phyloP scores from a whole-genome alignment of 1,140 invertebrate species.

The Drosophila oshimai region DNA sequence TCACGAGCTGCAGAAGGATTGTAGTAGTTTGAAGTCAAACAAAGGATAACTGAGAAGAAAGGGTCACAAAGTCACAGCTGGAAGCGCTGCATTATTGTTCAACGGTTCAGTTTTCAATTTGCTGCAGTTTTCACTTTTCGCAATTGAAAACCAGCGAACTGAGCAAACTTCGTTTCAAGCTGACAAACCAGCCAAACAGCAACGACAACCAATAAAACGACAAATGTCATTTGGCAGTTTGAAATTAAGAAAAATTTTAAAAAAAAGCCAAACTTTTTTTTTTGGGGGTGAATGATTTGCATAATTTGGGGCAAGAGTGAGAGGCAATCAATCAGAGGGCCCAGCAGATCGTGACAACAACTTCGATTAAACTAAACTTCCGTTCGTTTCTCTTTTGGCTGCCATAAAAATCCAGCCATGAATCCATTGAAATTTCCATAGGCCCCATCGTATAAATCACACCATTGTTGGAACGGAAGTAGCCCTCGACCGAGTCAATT shows the following conservation, averaged over 20 bases:
- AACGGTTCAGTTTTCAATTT: slow-evolving; percentile 62
- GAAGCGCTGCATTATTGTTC: slow-evolving; percentile 29
- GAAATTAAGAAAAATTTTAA: slow-evolving; percentile 60
- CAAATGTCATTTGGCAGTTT: slow-evolving; percentile 61
- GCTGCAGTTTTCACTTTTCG: slow-evolving; percentile 23
- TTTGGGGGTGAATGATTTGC: slow-evolving; percentile 31
- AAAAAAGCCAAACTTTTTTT: slow-evolving; percentile 3
- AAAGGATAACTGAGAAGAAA: slow-evolving; percentile 7
- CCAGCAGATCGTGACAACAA: slow-evolving; percentile 61
- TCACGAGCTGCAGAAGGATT: slow-evolving; percentile 33
- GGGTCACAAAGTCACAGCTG: slow-evolving; percentile 49
- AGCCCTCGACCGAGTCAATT: slow-evolving; percentile 37
- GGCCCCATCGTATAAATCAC: slow-evolving; percentile 64
- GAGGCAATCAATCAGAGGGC: slow-evolving; percentile 67
- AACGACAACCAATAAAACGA: slow-evolving; percentile 49
- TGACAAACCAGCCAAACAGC: slow-evolving; percentile 22
- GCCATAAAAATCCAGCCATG: slow-evolving; percentile 48
- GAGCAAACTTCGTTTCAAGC: slow-evolving; percentile 28
- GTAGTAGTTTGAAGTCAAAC: slow-evolving; percentile 29
- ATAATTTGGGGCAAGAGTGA: slow-evolving; percentile 37
- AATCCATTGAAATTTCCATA: slow-evolving; percentile 68
- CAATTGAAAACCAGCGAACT: slow-evolving; percentile 5
- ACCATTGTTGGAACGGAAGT: slow-evolving; percentile 74
- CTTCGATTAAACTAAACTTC: slow-evolving; percentile 78
- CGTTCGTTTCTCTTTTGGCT: slow-evolving; percentile 28